Conservation (phyloP, 2,797 vertebrate genomes). For the Pipistrellus pygmaeus region DNA sequence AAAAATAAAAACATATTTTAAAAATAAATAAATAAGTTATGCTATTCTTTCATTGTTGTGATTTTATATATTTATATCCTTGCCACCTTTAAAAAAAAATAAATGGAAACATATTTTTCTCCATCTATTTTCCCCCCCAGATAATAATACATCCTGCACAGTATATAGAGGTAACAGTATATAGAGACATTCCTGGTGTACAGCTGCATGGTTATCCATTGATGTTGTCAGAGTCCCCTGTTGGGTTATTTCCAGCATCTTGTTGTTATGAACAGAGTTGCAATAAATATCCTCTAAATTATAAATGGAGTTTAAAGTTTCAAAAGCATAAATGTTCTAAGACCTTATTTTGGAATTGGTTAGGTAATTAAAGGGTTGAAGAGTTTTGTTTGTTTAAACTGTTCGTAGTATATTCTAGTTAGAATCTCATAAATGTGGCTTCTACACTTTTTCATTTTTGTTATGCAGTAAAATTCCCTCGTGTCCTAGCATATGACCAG, state of each 20-base stretch:
- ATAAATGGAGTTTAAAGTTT: not conserved
- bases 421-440: not conserved
- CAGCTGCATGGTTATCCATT: not conserved
- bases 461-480: not conserved
- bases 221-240: not conserved
- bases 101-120: not conserved
- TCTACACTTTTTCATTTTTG: not conserved
- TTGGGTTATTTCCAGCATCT: not conserved
- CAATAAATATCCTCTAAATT: not conserved
- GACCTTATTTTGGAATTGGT: not conserved
- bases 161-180: not conserved
- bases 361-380: not conserved
- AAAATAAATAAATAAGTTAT: too few species aligned
- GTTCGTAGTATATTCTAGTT: not conserved
- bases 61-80: not conserved
- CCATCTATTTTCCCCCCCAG: not conserved
- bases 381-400: slow-evolving; percentile 6
- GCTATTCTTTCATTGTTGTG: not conserved
- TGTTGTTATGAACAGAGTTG: not conserved
- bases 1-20: too few species aligned
- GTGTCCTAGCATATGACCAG: not conserved
- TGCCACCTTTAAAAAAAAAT: not conserved
- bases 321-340: slow-evolving; percentile 17
- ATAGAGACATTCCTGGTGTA: not conserved
- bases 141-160: not conserved